phyloP scores from a whole-genome alignment of 2,797 vertebrate genomes.

The Sciurus carolinensis region DNA sequence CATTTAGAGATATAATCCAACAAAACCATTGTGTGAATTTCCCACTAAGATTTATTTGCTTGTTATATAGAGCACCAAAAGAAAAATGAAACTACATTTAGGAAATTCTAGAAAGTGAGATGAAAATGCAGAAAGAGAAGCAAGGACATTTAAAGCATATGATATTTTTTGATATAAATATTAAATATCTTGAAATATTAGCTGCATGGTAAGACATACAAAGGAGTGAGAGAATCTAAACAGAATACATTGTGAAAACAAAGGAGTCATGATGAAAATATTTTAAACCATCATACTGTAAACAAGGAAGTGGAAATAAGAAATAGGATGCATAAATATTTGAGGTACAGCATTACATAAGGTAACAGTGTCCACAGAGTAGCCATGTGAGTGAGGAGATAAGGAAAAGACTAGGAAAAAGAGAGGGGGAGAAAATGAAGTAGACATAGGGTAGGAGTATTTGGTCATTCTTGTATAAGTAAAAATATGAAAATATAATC shows the following conservation, averaged over 20 bases:
- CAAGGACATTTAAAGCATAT: not conserved
- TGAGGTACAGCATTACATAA: not conserved
- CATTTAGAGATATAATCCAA: not conserved
- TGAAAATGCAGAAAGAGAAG: not conserved
- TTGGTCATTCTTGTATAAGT: not conserved
- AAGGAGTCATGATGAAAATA: not conserved
- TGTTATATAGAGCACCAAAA: not conserved
- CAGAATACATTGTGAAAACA: not conserved
- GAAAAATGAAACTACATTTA: not conserved
- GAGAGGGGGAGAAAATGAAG: not conserved
- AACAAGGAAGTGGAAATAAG: not conserved
- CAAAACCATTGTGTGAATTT: not conserved
- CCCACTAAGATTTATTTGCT: not conserved
- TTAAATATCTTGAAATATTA: not conserved
- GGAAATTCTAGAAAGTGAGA: not conserved
- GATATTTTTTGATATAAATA: not conserved
- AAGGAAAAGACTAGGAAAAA: not conserved
- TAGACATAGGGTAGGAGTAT: not conserved
- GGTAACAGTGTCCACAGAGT: not conserved
- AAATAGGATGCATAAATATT: not conserved
- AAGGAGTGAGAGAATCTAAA: not conserved
- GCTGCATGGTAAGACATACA: not conserved
- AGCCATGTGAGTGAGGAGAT: not conserved
- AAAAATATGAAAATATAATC: not conserved
- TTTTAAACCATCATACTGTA: not conserved